phyloP scores from a whole-genome alignment of 2,797 vertebrate genomes.

The Discoglossus pictus region DNA sequence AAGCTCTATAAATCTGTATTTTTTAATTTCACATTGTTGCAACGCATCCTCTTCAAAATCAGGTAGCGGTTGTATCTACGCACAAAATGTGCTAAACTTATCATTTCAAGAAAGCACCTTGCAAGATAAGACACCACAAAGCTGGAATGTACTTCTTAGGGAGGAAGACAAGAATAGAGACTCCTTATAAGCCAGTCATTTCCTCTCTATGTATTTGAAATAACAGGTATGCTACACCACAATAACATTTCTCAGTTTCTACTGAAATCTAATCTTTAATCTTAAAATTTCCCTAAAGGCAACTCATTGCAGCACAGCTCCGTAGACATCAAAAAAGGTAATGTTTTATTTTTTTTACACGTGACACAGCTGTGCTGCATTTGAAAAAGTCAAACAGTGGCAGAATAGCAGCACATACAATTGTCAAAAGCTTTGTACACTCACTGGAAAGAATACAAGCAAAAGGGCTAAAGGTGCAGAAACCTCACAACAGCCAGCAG shows the following conservation, averaged over 20 bases:
- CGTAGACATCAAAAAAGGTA: conserved; percentile 30
- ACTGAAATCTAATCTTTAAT: conserved; percentile 23
- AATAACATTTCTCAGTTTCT: not conserved
- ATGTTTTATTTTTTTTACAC: conserved; percentile 32
- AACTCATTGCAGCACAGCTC: conserved; percentile 23
- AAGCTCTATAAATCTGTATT: too few relatives aligned
- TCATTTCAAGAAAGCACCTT: not conserved
- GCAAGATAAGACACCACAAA: conserved; percentile 14
- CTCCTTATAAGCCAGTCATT: conserved; percentile 19
- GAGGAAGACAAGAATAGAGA: conserved; percentile 19
- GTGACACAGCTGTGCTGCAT: conserved; percentile 29
- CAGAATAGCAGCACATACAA: conserved; percentile 12
- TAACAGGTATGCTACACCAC: conserved; percentile 11
- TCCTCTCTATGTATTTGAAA: conserved; percentile 17
- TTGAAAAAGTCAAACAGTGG: conserved; percentile 19
- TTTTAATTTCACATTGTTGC: too few relatives aligned
- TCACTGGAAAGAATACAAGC: too few relatives aligned
- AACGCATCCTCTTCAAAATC: too few relatives aligned
- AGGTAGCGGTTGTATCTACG: not conserved
- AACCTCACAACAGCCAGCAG: too few relatives aligned
- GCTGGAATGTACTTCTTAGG: conserved; percentile 6
- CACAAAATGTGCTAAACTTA: not conserved
- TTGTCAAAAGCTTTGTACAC: not conserved
- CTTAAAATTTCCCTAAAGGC: conserved; percentile 15
- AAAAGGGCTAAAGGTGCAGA: too few relatives aligned